These are phyloP conservation scores for Tenualosa thibaudeaui DNA, from an alignment of 2,797 vertebrate genomes.

Conservation along the genomic window DNA sequence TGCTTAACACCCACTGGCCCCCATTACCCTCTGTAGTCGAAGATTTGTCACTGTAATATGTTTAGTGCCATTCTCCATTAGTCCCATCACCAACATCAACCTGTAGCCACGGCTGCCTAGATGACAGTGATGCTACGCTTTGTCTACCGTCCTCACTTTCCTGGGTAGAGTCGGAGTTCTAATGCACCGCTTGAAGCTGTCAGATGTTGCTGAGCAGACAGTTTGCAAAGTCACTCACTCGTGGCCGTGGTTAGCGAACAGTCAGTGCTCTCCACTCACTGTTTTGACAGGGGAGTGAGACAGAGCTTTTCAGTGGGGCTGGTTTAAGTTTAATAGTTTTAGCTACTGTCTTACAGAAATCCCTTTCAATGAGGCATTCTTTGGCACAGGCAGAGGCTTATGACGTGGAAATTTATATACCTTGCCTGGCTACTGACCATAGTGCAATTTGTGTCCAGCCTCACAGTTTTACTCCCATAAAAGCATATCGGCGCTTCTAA, in stretches of 20 bases:
- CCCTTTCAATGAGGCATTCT: neutral
- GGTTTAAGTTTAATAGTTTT: neutral
- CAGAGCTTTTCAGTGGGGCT: neutral
- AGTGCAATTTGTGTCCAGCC: neutral
- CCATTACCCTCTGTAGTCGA: conserved; percentile 70
- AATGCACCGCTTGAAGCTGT: neutral
- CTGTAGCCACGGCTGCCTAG: conserved; percentile 42
- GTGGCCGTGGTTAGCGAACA: neutral
- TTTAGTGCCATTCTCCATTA: conserved; percentile 73
- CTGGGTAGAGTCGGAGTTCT: neutral
- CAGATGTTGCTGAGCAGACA: neutral
- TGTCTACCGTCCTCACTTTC: neutral
- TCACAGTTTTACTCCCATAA: neutral
- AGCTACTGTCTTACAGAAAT: neutral
- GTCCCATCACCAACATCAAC: conserved; percentile 62
- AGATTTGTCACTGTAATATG: conserved; percentile 76
- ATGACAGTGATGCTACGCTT: conserved; percentile 17
- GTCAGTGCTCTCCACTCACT: neutral
- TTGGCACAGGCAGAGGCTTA: neutral
- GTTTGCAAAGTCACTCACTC: neutral
- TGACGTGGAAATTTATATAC: neutral
- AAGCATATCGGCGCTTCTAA: neutral
- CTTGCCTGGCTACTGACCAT: neutral
- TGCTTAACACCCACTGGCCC: conserved; percentile 72
- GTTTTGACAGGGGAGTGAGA: neutral